These are phyloP conservation scores for Echeneis naucrates DNA, from an alignment of 2,797 vertebrate species.

Conservation along the genomic window DNA sequence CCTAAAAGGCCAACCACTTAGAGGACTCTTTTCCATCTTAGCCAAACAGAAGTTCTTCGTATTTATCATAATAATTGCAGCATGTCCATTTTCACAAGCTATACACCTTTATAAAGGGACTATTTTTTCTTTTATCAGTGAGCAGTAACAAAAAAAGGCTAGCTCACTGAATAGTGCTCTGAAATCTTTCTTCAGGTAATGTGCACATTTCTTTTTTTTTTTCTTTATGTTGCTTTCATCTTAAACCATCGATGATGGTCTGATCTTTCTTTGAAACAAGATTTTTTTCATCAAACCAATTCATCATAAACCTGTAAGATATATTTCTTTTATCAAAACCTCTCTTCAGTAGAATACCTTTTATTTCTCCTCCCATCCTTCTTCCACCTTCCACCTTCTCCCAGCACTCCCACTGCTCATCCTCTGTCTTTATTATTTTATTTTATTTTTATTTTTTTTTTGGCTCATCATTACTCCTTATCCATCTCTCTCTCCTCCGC, in stretches of 20 bases:
- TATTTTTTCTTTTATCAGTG: no score
- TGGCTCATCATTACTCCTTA: conserved; percentile 51
- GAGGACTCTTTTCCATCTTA: no score
- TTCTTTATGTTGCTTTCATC: neutral
- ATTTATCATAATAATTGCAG: no score
- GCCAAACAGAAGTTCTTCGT: no score
- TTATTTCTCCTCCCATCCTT: conserved; percentile 8
- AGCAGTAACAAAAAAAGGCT: neutral
- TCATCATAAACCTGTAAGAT: neutral
- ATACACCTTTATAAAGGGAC: neutral
- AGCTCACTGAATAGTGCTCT: neutral
- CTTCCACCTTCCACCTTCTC: conserved; percentile 27
- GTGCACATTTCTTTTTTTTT: neutral
- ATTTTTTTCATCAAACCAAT: neutral
- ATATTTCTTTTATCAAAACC: neutral
- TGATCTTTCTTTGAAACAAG: neutral
- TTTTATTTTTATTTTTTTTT: conserved; percentile 14
- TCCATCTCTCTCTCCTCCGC: conserved; percentile 26
- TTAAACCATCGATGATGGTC: neutral
- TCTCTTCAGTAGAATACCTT: neutral
- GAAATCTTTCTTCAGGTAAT: neutral
- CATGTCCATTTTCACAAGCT: no score
- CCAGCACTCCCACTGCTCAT: conserved; percentile 27
- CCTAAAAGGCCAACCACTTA: neutral
- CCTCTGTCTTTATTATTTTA: conserved; percentile 60